These are phyloP conservation scores for Colaptes auratus DNA, from an alignment of 2,113 vertebrate species.

Conservation along the genomic window DNA sequence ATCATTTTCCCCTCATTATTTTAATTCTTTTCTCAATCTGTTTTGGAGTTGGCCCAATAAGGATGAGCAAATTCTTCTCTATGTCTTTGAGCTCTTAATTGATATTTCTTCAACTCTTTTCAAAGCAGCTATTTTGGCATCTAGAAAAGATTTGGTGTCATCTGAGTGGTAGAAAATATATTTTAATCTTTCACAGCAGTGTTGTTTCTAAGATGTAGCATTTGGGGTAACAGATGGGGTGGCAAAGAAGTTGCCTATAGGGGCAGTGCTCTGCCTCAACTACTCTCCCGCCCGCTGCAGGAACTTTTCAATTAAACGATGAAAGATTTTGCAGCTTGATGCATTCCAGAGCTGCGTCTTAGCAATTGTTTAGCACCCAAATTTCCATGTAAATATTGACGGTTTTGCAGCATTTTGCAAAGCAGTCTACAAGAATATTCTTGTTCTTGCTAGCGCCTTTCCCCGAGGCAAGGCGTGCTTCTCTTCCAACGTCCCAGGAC, in stretches of 20 bases:
- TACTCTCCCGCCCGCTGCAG: constrained; percentile 84
- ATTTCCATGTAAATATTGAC: constrained; percentile 73
- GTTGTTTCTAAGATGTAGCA: constrained; percentile 87
- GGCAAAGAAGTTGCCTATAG: constrained; percentile 87
- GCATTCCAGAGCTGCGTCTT: constrained; percentile 76
- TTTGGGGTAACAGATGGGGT: constrained; percentile 88
- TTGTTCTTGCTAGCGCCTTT: not conserved
- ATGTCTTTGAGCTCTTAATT: constrained; percentile 87
- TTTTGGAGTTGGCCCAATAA: constrained; percentile 87
- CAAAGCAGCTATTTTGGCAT: constrained; percentile 89
- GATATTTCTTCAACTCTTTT: constrained; percentile 89
- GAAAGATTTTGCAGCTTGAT: constrained; percentile 82
- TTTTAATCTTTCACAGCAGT: constrained; percentile 88
- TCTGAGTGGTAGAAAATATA: constrained; percentile 88
- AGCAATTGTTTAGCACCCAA: constrained; percentile 73
- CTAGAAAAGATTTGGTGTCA: constrained; percentile 88
- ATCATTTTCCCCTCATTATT: constrained; percentile 83
- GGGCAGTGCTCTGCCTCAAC: constrained; percentile 85
- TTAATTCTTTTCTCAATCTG: constrained; percentile 82
- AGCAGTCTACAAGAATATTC: constrained; percentile 27
- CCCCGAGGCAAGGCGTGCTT: not conserved
- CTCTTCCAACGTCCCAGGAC: not conserved
- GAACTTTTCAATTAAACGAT: constrained; percentile 84
- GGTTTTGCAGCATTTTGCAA: constrained; percentile 60
- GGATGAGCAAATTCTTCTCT: constrained; percentile 86